Evolutionary conservation across 2,888 invertebrate genomes (phyloP).

Genomic region (Odontocerum albicorne): DNA sequence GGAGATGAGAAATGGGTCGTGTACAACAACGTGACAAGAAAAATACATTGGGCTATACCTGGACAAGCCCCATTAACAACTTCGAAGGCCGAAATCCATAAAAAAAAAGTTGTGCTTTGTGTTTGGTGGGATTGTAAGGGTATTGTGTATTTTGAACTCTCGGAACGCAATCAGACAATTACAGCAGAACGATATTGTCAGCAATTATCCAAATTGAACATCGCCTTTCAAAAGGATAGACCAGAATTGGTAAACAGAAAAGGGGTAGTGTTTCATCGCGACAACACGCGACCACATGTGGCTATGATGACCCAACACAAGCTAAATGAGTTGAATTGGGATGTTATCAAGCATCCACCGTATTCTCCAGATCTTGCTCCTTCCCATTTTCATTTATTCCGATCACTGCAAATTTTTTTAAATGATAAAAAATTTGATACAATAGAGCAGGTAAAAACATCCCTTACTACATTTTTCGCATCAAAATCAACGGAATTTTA

Average conservation of each 20-base stretch:
- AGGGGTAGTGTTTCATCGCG: constrained; percentile 21
- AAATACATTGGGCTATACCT: too few relatives aligned
- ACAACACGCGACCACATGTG: constrained; percentile 25
- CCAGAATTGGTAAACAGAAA: constrained; percentile 26
- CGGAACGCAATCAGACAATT: constrained; percentile 23
- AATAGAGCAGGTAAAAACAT: too few relatives aligned
- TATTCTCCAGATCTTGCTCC: constrained; percentile 22
- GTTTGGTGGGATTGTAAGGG: too few relatives aligned
- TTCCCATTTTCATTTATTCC: constrained; percentile 13
- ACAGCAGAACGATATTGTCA: constrained; percentile 25
- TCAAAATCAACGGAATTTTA: too few relatives aligned
- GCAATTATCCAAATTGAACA: constrained; percentile 24
- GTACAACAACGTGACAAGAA: too few relatives aligned
- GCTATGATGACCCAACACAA: constrained; percentile 26
- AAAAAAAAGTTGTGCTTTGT: too few relatives aligned
- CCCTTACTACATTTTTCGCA: too few relatives aligned
- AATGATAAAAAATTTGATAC: too few relatives aligned
- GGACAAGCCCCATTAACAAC: too few relatives aligned
- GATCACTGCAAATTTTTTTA: not conserved
- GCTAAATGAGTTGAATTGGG: constrained; percentile 24
- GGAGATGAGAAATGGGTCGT: too few relatives aligned
- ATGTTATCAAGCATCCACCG: constrained; percentile 24
- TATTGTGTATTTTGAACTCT: too few relatives aligned
- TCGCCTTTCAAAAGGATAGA: constrained; percentile 23
- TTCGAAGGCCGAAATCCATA: too few relatives aligned